Base-by-base conservation (phyloP, 2,888 invertebrate species). In the Hydropsyche betteni region DNA sequence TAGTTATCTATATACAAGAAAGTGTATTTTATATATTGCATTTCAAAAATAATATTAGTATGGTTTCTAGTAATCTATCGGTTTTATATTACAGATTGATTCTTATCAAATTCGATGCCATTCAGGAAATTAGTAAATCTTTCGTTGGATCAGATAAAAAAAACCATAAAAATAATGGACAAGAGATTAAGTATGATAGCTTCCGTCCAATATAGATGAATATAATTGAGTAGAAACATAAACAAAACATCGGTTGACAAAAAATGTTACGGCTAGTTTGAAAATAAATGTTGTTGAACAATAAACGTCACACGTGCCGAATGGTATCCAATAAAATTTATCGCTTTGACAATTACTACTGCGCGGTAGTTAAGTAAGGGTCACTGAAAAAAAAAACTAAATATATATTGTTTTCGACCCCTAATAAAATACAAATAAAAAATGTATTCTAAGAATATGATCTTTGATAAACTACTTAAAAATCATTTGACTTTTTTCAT, bases 291-390 rank as follows among this genome's bases (percentile, higher is more conserved):
- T 53, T 53, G 70, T 36, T 33, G 14, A 50, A 53, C 53, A 70
- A 70, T 70, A 70, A 70, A 70, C 51, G 70, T 70, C 70, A 70
- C 70, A 70, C 53, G 53, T 53, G 70, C 53, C 50, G 69, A 69
- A 51, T 50, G 64, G 36, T 64, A 7, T 36, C 36, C 64, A 12
- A 64, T 64, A 64, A 64, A 64, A 64, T 64, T 64, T 64, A 64
- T 64, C 34, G 36, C 64, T 33, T n/a, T 55, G 36, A 64, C 5
- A 36, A 64, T 64, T 64, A 64, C 34, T 36, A 36, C 64, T 64
- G 34, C 64, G 34, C 36, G 64, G 64, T 64, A 64, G 64, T 64
- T 36, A 44, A 34, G 36, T 64, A 36, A 64, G n/a, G 64, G 36
- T 36, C 36, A 64, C 0, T 36, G 34, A 34, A 58, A 16, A 53